phyloP scores from a whole-genome alignment of 2,888 invertebrate species.

The Euzetes globulus region DNA sequence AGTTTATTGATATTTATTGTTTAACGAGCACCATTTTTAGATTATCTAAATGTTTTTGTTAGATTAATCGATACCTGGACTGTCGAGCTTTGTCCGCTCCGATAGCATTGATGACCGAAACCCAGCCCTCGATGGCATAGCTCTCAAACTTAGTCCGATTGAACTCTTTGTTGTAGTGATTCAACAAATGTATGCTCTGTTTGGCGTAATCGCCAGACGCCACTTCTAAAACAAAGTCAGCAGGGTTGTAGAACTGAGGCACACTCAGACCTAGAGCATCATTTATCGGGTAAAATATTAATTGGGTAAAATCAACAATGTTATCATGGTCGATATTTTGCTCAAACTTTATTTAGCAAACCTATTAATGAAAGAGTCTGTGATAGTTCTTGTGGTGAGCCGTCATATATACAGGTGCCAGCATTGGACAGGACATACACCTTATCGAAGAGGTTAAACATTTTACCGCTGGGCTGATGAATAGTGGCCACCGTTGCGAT shows the following conservation, averaged over 20 bases:
- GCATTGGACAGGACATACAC: slow-evolving; percentile 33
- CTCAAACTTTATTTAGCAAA: too few relatives aligned
- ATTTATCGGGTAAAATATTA: too few relatives aligned
- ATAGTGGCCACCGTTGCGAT: slow-evolving; percentile 37
- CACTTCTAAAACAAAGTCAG: slow-evolving; percentile 37
- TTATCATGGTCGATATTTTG: too few relatives aligned
- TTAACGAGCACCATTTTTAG: too few relatives aligned
- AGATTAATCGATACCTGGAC: neutral
- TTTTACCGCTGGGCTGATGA: slow-evolving; percentile 36
- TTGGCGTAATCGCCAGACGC: slow-evolving; percentile 34
- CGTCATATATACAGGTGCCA: slow-evolving; percentile 37
- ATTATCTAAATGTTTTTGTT: too few relatives aligned
- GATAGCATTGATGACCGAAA: neutral
- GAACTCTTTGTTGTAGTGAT: slow-evolving; percentile 29
- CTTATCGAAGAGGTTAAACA: slow-evolving; percentile 35
- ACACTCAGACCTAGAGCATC: slow-evolving; percentile 26
- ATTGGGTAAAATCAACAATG: too few relatives aligned
- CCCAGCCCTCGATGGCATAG: neutral
- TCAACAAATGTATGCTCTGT: slow-evolving; percentile 24
- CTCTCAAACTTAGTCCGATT: slow-evolving; percentile 12
- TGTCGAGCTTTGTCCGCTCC: neutral
- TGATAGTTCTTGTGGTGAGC: neutral
- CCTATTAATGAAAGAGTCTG: too few relatives aligned
- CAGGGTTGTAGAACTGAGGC: slow-evolving; percentile 36
- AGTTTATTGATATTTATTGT: too few relatives aligned